Base-by-base conservation (phyloP, 2,113 vertebrate genomes). In the Pardalotus punctatus region DNA sequence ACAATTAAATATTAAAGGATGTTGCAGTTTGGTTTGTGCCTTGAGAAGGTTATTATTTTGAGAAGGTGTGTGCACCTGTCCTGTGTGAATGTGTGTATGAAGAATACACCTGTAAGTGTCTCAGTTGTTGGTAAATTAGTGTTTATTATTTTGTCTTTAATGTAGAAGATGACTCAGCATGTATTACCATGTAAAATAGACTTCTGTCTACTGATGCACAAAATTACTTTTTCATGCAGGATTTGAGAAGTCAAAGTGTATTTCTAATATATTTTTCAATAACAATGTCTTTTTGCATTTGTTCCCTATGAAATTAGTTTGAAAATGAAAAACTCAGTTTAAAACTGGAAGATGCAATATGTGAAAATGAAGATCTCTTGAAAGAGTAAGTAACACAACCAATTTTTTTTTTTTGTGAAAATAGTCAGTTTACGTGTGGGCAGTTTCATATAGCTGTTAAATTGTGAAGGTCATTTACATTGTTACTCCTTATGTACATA, bases 241-340 rank as follows among this genome's bases (percentile, higher is more conserved):
- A 66, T 69, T 81, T 87, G 35, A 50, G 40, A 88, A 72, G 33
- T 56, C 8, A 12, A 76, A 54, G 31, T 51, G 12, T 27, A 57
- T 64, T 86, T 85, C 50, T 54, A 29, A 28, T 73, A 3, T 21
- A 21, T 70, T 82, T 94, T 97, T 95, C 56, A 72, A 4, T 96
- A 97, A 97, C 42, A 31, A 10, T 89, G 57, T 77, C 57, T 5
- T 91, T 61, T 95, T 94, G 8, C 90, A 17, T 71, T 72, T 96
- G 33, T 67, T 91, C 31, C 94, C 74, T 89, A 42, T 56, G 69
- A 69, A 97, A 97, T 72, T 94, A 99, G 99, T 98, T 99, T 98
- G 98, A 98, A 98, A 99, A 99, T 97, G 99, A 99, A 98, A 99
- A 97, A 94, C 98, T 99, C 73, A 99, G 97, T 95, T 97, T 99